Percentiles rank a stretch among this genome's conserved stretches.
Evolutionary conservation across 2,113 vertebrate species (phyloP).

Genomic region (Propithecus coquereli): DNA sequence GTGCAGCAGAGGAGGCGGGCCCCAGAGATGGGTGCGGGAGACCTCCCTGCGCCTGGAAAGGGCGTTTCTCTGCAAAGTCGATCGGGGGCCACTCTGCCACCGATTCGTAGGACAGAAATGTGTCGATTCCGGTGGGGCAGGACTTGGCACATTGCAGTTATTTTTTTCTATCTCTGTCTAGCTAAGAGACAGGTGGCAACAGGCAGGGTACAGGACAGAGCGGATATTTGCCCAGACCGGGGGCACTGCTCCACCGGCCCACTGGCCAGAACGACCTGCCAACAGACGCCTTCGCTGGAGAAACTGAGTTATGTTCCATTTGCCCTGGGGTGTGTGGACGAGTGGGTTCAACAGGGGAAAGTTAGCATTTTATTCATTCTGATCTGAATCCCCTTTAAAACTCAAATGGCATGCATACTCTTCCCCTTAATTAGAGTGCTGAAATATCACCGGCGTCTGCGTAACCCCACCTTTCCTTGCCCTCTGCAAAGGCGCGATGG

Average conservation of each 20-base stretch:
- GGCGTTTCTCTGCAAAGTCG: background rate
- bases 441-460: slow-evolving; percentile 86
- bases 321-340: slow-evolving; percentile 48
- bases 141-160: background rate
- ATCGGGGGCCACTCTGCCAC: background rate
- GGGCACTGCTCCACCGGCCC: background rate
- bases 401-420: slow-evolving; percentile 84
- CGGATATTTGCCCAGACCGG: background rate
- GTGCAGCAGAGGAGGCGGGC: background rate
- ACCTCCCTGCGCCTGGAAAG: background rate
- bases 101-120: background rate
- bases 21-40: background rate
- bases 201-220: background rate
- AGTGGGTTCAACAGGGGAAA: slow-evolving; percentile 49
- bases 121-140: background rate
- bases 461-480: slow-evolving; percentile 64
- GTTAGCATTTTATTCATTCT: slow-evolving; percentile 75
- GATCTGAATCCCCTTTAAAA: slow-evolving; percentile 80
- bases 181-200: background rate
- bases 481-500: slow-evolving; percentile 51
- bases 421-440: slow-evolving; percentile 79
- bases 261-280: slow-evolving; percentile 21
- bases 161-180: background rate
- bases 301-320: slow-evolving; percentile 55
- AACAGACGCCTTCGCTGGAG: background rate